A percentile compares a stretch with the other conserved stretches of the same genome.
These are phyloP conservation scores for Trichopria drosophilae DNA, from an alignment of 2,888 invertebrate species.

Conservation along the genomic window DNA sequence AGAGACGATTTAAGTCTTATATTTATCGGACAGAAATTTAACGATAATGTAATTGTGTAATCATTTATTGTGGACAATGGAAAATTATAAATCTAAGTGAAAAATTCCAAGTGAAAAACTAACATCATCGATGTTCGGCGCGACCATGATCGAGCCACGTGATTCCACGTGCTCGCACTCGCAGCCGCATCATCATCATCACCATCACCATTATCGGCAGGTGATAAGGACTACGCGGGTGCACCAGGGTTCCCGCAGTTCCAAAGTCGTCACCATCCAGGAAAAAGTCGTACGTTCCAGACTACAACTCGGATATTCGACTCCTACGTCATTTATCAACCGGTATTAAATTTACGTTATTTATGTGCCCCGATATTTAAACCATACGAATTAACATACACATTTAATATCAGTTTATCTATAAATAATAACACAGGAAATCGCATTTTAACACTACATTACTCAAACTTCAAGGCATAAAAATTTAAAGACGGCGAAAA, in stretches of 20 bases:
- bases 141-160: slow-evolving; percentile 52
- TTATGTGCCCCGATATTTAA: background rate
- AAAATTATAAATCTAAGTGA: slow-evolving; percentile 40
- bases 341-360: slow-evolving; percentile 43
- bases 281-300: slow-evolving; percentile 56
- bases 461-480: no score
- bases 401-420: no score
- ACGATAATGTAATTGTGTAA: no score
- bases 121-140: slow-evolving; percentile 43
- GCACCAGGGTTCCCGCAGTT: slow-evolving; percentile 51
- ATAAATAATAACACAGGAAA: no score
- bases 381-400: no score
- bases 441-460: no score
- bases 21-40: no score
- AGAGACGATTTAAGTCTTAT: no score
- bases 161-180: slow-evolving; percentile 43
- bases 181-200: slow-evolving; percentile 42
- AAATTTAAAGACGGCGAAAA: no score
- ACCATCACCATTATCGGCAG: slow-evolving; percentile 51
- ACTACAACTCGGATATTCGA: slow-evolving; percentile 56
- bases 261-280: slow-evolving; percentile 55
- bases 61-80: no score
- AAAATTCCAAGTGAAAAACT: slow-evolving; percentile 37
- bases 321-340: slow-evolving; percentile 56
- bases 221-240: slow-evolving; percentile 54